Base-by-base conservation (phyloP, 1,140 invertebrate genomes). In the Heterodera carotae region DNA sequence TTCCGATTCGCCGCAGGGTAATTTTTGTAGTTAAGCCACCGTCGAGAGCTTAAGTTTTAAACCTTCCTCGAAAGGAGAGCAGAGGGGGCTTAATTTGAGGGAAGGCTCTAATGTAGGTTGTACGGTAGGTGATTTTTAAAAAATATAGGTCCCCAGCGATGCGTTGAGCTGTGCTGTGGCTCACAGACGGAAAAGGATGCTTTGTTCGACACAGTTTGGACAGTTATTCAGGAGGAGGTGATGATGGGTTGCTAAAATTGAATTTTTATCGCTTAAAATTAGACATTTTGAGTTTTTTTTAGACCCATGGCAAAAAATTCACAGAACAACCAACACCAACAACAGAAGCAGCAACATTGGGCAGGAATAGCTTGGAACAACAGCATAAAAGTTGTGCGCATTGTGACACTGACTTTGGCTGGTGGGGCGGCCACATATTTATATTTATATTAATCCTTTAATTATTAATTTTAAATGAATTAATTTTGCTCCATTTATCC, bases 121-220 rank as follows among this genome's bases (percentile, higher is more conserved):
- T n/a, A n/a, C n/a, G n/a, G n/a, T n/a, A n/a, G n/a, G n/a, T n/a
- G n/a, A n/a, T n/a, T n/a, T n/a, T n/a, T n/a, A n/a, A n/a, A n/a
- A n/a, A n/a, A n/a, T n/a, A n/a, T n/a, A 90, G 91, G 84, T 82
- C 91, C 29, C 88, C 90, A 80, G 89, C 90, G 89, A 84, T 79
- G 76, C 56, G 81, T 88, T 39, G 80, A 82, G 75, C 79, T 83
- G 56, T 82, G 80, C 77, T 83, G 74, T 77, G 89, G 88, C 43
- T 90, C 89, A 27, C 79, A 86, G 31, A 88, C 89, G 68, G 90
- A 91, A 77, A 91, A 91, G 80, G 84, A 88, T 18, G 85, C 87
- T 4, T 90, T 91, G 88, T 87, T 90, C 75, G 83, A 89, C 74
- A 79, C 80, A 12, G 78, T 89, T 56, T 89, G 87, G 80, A 68